Evolutionary conservation across 2,888 invertebrate species (phyloP), one percentile per base, ranked within the genome.

Genomic region (Acrobasis repandana): DNA sequence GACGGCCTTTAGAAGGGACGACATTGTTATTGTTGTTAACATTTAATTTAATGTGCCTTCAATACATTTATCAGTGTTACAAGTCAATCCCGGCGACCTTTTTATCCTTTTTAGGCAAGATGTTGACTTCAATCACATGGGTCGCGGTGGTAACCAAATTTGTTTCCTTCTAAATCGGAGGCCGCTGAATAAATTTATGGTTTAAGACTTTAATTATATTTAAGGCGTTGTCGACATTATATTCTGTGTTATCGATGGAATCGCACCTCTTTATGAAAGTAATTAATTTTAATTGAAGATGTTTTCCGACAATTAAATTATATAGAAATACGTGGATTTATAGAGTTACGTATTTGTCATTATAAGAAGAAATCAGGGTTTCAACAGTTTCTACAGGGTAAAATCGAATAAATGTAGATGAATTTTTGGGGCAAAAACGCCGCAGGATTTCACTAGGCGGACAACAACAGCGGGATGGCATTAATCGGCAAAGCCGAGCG

Each of bases 181-280:
- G 34, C 43, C 47, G 61, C 38, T 50, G 11, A 56, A 46, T 46
- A 52, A 60, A n/a, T 61, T 49, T 28, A 34, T 38, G 16, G 57
- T 50, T 60, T 51, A 38, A 15, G 15, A 56, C 9, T 43, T 56
- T 56, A 56, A 20, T 38, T 34, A 34, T 56, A 60, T 18, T 54
- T 56, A 54, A 56, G 50, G 61, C 47, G 15, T 72, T 43, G 43
- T 43, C n/a, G 43, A n/a, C 43, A 43, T 43, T 43, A 43, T 43
- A 14, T 43, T 43, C 43, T 10, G 43, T n/a, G 43, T 43, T 43
- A 43, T 43, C 66, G 66, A 69, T 74, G 74, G 70, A 69, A 71
- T 66, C 68, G 71, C 63, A 71, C 68, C 71, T 70, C 67, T 72
- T n/a, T 74, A 75, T 74, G 70, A 64, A 67, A 78, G 76, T 76